Evolutionary conservation across 2,113 vertebrate species (phyloP), one percentile per base, ranked within the genome.

Genomic region (Catharus bicknelli): DNA sequence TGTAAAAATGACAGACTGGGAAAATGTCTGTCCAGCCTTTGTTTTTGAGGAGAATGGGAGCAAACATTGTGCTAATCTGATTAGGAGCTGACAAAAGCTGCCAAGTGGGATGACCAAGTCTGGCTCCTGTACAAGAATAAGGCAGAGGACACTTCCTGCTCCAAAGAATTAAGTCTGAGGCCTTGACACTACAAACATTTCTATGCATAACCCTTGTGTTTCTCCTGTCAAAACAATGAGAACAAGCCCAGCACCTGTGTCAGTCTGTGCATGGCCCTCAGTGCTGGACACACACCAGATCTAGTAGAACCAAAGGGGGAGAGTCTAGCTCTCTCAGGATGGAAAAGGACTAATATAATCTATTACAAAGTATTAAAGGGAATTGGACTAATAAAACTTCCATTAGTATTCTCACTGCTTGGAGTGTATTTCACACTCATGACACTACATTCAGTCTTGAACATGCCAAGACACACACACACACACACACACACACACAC

Each of bases 21-120:
- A 90, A 61, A 76, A 53, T 66, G 34, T 91, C 63, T 93, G 4
- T 70, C 67, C 83, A 91, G 66, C 77, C 78, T 83, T 86, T 89
- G 90, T 18, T 90, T 95, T 90, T 73, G 81, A 92, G 61, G 55
- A 70, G 36, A 80, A 90, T 47, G 75, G 90, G 93, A 92, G 67
- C 91, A 88, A 87, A 70, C 38, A 3, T 70, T 3, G 2, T 76
- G 14, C 38, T 91, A 22, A 92, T 91, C 53, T 61, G 75, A 32
- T 29, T 57, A 67, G 51, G 61, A 18, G 42, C 80, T 87, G 83
- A 64, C 54, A 61, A 63, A 81, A 63, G 63, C 76, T 81, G 86
- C 87, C 78, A 86, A 79, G 43, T 54, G 85, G 53, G 68, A 69
- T 85, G 89, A 66, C 63, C 80, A 36, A 0, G 5, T 70, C 59